Conservation (phyloP, 37 sponge, comb jelly and placozoan genomes). For the Hormiphora californensis region DNA sequence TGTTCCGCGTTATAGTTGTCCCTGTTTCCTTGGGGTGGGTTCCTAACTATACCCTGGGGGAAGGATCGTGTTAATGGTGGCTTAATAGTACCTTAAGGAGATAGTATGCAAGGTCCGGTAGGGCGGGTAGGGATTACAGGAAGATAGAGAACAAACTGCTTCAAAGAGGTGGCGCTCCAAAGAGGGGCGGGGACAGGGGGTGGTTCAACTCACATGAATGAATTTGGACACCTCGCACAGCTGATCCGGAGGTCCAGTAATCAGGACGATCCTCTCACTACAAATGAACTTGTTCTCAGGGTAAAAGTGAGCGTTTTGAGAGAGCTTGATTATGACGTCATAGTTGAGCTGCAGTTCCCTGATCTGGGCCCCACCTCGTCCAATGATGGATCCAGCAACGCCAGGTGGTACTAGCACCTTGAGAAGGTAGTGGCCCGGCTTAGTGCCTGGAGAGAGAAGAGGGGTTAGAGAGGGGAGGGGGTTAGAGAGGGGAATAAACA, state of each 20-base stretch:
- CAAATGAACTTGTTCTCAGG: neutral
- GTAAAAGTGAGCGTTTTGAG: constrained; percentile 15
- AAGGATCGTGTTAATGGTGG: no score
- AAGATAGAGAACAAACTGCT: no score
- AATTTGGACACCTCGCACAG: neutral
- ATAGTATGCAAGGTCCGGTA: no score
- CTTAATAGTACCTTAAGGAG: no score
- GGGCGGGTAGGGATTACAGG: no score
- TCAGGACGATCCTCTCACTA: constrained; percentile 1
- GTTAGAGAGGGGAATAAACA: no score
- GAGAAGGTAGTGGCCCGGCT: constrained; percentile 17
- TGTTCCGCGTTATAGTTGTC: neutral
- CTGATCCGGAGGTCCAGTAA: constrained; percentile 14
- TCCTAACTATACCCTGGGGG: constrained; percentile 1
- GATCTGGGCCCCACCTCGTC: constrained; percentile 23
- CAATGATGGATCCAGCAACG: constrained; percentile 33
- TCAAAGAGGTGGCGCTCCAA: no score
- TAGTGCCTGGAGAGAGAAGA: no score
- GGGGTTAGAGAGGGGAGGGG: no score
- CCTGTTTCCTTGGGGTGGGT: neutral
- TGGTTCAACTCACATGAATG: neutral
- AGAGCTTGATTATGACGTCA: neutral
- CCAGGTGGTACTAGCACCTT: constrained; percentile 6
- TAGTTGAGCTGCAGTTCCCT: constrained; percentile 7
- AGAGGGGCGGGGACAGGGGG: no score